Base-by-base conservation (phyloP, 2,888 invertebrate genomes). In the Strigamia transsilvanica region DNA sequence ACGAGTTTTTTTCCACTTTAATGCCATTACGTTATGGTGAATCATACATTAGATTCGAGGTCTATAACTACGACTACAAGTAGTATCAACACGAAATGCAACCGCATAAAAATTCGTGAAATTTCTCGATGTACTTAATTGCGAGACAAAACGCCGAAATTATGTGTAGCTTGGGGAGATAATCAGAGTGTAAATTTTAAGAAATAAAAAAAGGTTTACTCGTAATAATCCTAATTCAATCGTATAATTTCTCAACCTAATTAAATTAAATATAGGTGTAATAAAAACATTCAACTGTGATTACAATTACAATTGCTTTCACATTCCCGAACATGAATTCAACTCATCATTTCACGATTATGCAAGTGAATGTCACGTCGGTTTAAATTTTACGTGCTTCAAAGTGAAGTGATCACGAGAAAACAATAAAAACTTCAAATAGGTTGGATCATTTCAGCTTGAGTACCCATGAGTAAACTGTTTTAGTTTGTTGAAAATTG, bases 171-270 rank as follows among this genome's bases (percentile, higher is more conserved):
- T 32, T 73, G 32, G 12, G n/a, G 18, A 27, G n/a, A 12, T 73
- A 73, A 73, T 73, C n/a, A 73, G 73, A 73, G 73, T 73, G 73
- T 73, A 73, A 73, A 73, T 32, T 27, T n/a, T 13, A 13, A 66
- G 23, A 66, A 23, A 23, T 23, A 13, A 66, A 27, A 73, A 73
- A 73, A 32, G 27, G 5, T 27, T 27, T 12, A 32, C 61, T n/a
- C 61, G 61, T 21, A 23, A 23, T 21, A 23, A 66, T 18, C 13
- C 21, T 27, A 27, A n/a, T 18, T 73, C 27, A 73, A 27, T 0
- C 73, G 27, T 32, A 27, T 5, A 73, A 73, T 27, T 73, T 56
- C 21, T 6, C 9, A 46, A 46, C 46, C 46, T 15, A 46, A 46
- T 15, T 46, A 46, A 46, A 38, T 46, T 46, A 10, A 46, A 38